Conservation (phyloP, 2,888 invertebrate genomes). For the Neoaliturus tenellus region DNA sequence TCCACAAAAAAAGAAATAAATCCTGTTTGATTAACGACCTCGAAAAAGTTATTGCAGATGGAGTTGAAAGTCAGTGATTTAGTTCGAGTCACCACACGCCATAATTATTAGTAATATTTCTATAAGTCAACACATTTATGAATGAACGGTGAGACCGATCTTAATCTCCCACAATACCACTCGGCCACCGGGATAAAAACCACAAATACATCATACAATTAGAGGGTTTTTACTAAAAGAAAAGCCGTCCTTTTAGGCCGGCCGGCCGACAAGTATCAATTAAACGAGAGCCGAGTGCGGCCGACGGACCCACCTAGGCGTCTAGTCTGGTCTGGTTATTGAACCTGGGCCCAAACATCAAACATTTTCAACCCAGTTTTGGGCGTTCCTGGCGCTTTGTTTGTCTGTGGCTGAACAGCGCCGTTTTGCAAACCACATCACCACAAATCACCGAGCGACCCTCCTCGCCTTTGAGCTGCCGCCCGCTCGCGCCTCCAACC, state of each 20-base stretch:
- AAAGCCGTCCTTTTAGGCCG: conserved; percentile 19
- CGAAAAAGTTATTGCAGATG: too few species aligned
- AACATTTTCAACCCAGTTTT: conserved; percentile 47
- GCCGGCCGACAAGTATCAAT: conserved; percentile 13
- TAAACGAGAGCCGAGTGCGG: not conserved
- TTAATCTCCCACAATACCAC: not conserved
- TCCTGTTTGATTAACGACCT: too few species aligned
- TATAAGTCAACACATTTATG: too few species aligned
- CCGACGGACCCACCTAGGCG: not conserved
- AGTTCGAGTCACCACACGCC: too few species aligned
- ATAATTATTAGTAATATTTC: too few species aligned
- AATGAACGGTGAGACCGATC: not conserved
- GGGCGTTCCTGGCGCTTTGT: conserved; percentile 41
- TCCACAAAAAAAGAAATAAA: too few species aligned
- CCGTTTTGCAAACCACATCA: conserved; percentile 32
- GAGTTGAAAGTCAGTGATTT: too few species aligned
- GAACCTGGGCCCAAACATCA: conserved; percentile 40
- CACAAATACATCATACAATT: conserved; percentile 39
- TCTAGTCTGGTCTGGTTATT: conserved; percentile 25
- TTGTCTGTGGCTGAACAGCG: not conserved
- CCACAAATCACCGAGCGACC: conserved; percentile 34
- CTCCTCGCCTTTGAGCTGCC: conserved; percentile 41
- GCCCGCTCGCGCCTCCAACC: not conserved
- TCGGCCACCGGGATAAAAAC: not conserved
- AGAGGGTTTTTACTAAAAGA: conserved; percentile 2